These are phyloP conservation scores for Lottia gigantea DNA, from an alignment of 2,888 invertebrate genomes.

Conservation along the genomic window DNA sequence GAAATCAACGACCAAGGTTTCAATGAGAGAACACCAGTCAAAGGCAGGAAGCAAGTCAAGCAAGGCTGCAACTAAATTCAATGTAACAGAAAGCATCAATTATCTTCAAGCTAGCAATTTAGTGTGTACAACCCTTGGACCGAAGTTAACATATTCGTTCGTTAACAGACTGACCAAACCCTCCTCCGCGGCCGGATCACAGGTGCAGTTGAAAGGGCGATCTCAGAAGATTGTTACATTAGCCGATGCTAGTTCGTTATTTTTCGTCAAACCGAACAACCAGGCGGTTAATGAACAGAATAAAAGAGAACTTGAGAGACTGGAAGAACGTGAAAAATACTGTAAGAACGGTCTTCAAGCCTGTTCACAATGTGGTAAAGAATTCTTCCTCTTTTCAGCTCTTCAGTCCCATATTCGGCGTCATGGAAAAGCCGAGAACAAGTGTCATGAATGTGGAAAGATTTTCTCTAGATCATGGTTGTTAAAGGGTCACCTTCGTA, in stretches of 20 bases:
- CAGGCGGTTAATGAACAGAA: background rate
- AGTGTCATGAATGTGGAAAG: conserved; percentile 61
- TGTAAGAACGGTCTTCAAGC: conserved; percentile 23
- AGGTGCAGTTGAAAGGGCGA: background rate
- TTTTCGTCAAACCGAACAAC: conserved; percentile 3
- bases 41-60: background rate
- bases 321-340: conserved; percentile 5
- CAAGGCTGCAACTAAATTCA: background rate
- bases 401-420: conserved; percentile 47
- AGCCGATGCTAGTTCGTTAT: background rate
- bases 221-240: background rate
- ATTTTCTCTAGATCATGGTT: conserved; percentile 65
- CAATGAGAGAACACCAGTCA: background rate
- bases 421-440: conserved; percentile 52
- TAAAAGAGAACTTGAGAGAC: background rate
- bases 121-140: background rate
- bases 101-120: background rate
- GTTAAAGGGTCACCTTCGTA: conserved; percentile 65
- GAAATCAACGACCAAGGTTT: background rate
- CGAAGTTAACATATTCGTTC: background rate
- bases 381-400: conserved; percentile 45
- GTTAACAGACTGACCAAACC: background rate
- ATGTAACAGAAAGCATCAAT: background rate
- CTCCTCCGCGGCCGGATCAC: background rate
- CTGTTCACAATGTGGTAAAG: conserved; percentile 52